These are phyloP conservation scores for Phymorhynchus buccinoides DNA, from an alignment of 1,140 invertebrate species.

Conservation along the genomic window DNA sequence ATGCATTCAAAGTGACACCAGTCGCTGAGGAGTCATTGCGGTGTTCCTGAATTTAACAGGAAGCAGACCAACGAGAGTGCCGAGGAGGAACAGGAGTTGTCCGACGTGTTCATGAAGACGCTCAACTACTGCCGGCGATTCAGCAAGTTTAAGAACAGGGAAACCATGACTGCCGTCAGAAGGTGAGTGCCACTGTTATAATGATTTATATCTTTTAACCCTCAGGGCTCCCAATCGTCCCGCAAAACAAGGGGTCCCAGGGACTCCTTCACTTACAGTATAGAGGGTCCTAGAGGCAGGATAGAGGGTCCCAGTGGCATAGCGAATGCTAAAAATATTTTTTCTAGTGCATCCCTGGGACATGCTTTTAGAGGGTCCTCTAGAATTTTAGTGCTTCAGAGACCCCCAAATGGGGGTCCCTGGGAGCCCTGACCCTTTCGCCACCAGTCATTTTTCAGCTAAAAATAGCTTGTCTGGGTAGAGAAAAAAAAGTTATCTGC, in stretches of 20 bases:
- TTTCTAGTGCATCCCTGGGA: too few relatives aligned
- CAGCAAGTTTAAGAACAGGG: constrained; percentile 96
- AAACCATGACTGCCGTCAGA: constrained; percentile 95
- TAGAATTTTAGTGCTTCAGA: too few relatives aligned
- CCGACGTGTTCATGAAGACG: constrained; percentile 98
- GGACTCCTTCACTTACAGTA: too few relatives aligned
- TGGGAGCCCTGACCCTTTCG: too few relatives aligned
- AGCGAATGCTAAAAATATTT: too few relatives aligned
- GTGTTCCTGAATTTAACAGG: constrained; percentile 69
- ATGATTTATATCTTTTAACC: neutral
- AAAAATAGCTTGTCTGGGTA: neutral
- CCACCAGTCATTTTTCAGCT: too few relatives aligned
- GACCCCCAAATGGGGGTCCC: too few relatives aligned
- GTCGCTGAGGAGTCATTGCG: neutral
- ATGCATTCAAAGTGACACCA: neutral
- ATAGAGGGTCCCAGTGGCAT: too few relatives aligned
- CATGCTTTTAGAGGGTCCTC: too few relatives aligned
- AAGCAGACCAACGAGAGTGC: constrained; percentile 98
- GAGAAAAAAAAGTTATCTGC: neutral
- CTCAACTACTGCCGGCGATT: constrained; percentile 96
- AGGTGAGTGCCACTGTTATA: constrained; percentile 77
- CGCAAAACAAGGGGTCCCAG: too few relatives aligned
- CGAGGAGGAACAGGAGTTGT: constrained; percentile 98
- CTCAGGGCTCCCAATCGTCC: too few relatives aligned
- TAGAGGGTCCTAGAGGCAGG: too few relatives aligned